A percentile compares a stretch with the other conserved stretches of the same genome.
Evolutionary conservation across 2,113 vertebrate genomes (phyloP).

Genomic region (Mungos mungo): DNA sequence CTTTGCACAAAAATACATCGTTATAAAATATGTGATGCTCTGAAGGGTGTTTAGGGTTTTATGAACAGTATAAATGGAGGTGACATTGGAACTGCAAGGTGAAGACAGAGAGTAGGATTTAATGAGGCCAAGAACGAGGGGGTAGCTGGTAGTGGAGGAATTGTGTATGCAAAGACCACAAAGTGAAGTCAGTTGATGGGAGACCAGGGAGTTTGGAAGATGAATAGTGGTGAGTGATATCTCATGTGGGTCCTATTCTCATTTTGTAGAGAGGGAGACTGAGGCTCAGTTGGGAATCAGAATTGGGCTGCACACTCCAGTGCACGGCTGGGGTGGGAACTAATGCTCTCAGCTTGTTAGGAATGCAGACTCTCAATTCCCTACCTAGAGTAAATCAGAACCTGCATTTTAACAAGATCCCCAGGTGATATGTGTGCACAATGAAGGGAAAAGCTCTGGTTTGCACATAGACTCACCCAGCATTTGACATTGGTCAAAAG

Average conservation of each 20-base stretch:
- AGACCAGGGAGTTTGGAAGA: background rate
- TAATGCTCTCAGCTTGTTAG: background rate
- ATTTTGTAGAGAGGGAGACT: background rate
- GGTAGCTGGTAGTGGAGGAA: background rate
- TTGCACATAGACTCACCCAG: background rate
- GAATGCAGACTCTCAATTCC: background rate
- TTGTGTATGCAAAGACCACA: background rate
- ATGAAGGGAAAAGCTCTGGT: background rate
- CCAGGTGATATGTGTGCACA: background rate
- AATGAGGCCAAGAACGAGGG: background rate
- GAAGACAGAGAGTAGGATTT: background rate
- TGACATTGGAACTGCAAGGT: background rate
- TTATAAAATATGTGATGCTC: background rate
- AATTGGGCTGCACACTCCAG: background rate
- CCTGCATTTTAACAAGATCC: constrained; percentile 30
- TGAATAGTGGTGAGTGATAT: background rate
- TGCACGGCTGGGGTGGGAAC: background rate
- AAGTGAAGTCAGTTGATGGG: background rate
- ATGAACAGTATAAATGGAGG: background rate
- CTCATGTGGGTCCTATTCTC: background rate
- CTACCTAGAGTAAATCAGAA: background rate
- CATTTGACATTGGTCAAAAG: background rate
- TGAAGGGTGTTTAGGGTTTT: background rate
- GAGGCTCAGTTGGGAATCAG: background rate
- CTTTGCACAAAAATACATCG: background rate